These are phyloP conservation scores for Hippoglossus hippoglossus DNA, from an alignment of 2,797 vertebrate genomes.

Conservation along the genomic window DNA sequence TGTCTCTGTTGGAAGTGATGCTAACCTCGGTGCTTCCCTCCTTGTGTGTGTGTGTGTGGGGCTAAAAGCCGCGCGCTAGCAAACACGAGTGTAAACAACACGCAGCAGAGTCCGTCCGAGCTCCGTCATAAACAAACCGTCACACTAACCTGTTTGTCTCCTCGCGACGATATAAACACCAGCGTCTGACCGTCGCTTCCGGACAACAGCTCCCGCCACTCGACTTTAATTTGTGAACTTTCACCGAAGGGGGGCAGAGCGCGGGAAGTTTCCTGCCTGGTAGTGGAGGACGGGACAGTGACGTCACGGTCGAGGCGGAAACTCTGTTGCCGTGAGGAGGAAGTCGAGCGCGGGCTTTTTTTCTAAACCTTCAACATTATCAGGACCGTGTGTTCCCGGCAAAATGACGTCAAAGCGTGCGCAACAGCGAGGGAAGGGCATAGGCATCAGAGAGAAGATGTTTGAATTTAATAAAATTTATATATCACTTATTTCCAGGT, in stretches of 20 bases:
- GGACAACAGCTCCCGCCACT: conserved; percentile 81
- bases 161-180: neutral
- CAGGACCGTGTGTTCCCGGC: conserved; percentile 29
- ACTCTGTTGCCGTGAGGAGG: fast-evolving
- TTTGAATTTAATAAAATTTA: too few relatives aligned
- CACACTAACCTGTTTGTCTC: neutral
- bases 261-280: conserved; percentile 62
- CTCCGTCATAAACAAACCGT: neutral
- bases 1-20: too few relatives aligned
- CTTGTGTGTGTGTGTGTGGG: too few relatives aligned
- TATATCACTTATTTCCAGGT: too few relatives aligned
- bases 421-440: conserved; percentile 20
- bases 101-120: neutral
- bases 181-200: too few relatives aligned
- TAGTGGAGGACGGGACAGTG: neutral
- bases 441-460: too few relatives aligned
- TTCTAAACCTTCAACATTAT: fast-evolving
- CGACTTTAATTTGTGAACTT: conserved; percentile 61
- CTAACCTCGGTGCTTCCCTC: too few relatives aligned
- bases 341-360: neutral
- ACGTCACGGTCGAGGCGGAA: conserved; percentile 36
- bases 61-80: conserved; percentile 45
- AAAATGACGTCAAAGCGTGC: conserved; percentile 34
- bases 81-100: conserved; percentile 43
- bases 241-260: conserved; percentile 45